These are phyloP conservation scores for Synanthedon myopaeformis DNA, from an alignment of 2,888 invertebrate species.

Conservation along the genomic window DNA sequence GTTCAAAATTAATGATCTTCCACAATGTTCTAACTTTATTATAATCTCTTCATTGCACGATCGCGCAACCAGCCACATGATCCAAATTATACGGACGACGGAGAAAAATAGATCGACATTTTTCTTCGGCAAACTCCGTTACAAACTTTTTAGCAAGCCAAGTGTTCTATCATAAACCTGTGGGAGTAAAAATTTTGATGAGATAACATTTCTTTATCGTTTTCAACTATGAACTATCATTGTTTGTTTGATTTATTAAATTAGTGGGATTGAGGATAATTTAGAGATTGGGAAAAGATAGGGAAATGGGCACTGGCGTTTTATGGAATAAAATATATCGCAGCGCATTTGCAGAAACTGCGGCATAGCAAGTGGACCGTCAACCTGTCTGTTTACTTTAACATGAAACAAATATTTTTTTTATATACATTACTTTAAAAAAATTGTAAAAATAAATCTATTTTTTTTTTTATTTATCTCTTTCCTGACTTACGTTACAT, in stretches of 20 bases:
- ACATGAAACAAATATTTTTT: too few relatives aligned
- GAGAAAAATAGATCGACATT: constrained; percentile 53
- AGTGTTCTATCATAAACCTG: background rate
- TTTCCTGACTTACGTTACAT: background rate
- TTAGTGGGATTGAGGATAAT: too few relatives aligned
- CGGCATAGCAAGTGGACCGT: too few relatives aligned
- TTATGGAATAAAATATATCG: too few relatives aligned
- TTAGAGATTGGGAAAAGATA: too few relatives aligned
- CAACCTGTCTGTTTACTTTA: too few relatives aligned
- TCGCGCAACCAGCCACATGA: constrained; percentile 46
- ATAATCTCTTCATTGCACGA: constrained; percentile 43
- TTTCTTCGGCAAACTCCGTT: constrained; percentile 25
- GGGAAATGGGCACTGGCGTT: too few relatives aligned
- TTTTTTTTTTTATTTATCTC: background rate
- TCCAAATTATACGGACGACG: constrained; percentile 45
- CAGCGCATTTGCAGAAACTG: too few relatives aligned
- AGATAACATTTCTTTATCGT: background rate
- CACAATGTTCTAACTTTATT: constrained; percentile 41
- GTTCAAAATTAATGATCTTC: constrained; percentile 42
- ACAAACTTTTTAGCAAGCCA: background rate
- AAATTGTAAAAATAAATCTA: background rate
- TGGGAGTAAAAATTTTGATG: background rate
- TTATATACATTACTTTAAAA: too few relatives aligned
- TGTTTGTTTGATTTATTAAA: too few relatives aligned
- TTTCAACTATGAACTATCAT: too few relatives aligned